A percentile compares a stretch with the other conserved stretches of the same genome.
phyloP scores from a whole-genome alignment of 2,888 invertebrate genomes.

The Acanthosepion lycidas region DNA sequence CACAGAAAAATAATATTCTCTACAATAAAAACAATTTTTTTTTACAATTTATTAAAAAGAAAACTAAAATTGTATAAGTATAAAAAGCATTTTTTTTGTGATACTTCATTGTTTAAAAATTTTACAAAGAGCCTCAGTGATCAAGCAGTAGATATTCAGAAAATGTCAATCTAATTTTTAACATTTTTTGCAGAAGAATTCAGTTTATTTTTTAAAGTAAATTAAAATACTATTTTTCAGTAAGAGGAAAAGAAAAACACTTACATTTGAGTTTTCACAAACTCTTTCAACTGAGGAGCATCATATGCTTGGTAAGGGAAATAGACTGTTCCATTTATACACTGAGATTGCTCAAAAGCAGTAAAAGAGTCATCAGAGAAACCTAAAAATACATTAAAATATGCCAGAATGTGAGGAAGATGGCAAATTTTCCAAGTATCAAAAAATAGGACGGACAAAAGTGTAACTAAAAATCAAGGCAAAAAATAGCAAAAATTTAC shows the following conservation, averaged over 20 bases:
- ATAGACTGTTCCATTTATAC: conserved; percentile 60
- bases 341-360: neutral
- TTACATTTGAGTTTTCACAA: conserved; percentile 93
- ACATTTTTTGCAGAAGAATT: no score
- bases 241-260: conserved; percentile 71
- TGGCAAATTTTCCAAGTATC: neutral
- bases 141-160: no score
- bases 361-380: neutral
- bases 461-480: neutral
- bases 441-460: no score
- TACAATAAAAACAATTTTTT: conserved; percentile 76
- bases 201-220: neutral
- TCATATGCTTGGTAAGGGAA: conserved; percentile 75
- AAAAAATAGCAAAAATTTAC: conserved; percentile 51
- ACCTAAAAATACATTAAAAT: neutral
- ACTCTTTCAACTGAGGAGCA: conserved; percentile 84
- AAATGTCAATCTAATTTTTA: no score
- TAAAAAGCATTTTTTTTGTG: no score
- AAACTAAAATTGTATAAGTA: neutral
- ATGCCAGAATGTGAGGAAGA: neutral
- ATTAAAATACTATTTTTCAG: neutral
- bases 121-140: no score
- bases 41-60: neutral
- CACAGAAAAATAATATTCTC: conserved; percentile 98
- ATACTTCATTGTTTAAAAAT: no score